Percentiles rank a stretch among this genome's conserved stretches.
These are phyloP conservation scores for Anabas testudineus DNA, from an alignment of 2,797 vertebrate species.

Conservation along the genomic window DNA sequence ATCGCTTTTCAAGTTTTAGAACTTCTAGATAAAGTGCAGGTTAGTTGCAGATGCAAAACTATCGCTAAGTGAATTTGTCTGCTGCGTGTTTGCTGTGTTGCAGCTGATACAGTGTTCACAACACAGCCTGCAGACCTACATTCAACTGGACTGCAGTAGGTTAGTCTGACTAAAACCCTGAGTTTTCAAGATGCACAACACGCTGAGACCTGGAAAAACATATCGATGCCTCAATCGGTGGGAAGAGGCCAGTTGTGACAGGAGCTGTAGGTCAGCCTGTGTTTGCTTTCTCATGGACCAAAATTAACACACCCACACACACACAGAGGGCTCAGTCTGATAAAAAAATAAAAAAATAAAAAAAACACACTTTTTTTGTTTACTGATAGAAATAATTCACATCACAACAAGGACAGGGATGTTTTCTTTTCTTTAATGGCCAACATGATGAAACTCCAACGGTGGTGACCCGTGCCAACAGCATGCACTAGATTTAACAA, in stretches of 20 bases:
- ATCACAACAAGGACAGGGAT: too few relatives aligned
- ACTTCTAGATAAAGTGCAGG: not conserved
- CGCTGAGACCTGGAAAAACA: not conserved
- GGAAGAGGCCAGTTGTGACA: conserved; percentile 70
- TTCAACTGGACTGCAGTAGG: conserved; percentile 27
- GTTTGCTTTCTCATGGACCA: conserved; percentile 40
- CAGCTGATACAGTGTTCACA: conserved; percentile 21
- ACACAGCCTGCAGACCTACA: conserved; percentile 28
- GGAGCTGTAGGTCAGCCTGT: conserved; percentile 37
- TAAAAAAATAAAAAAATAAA: too few relatives aligned
- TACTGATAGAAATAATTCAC: not conserved
- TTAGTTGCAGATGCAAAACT: not conserved
- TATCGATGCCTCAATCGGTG: conserved; percentile 22
- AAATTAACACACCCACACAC: conserved; percentile 13
- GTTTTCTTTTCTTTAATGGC: not conserved
- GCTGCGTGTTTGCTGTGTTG: not conserved
- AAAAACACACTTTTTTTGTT: too few relatives aligned
- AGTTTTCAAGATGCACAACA: not conserved
- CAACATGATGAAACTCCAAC: not conserved
- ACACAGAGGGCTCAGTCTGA: not conserved
- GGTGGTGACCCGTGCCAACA: not conserved
- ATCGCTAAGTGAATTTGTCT: conserved; percentile 24
- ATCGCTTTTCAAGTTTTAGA: not conserved
- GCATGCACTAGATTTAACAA: not conserved
- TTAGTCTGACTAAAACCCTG: not conserved